These are phyloP conservation scores for Batillaria attramentaria DNA, from an alignment of 1,140 invertebrate species.

Conservation along the genomic window DNA sequence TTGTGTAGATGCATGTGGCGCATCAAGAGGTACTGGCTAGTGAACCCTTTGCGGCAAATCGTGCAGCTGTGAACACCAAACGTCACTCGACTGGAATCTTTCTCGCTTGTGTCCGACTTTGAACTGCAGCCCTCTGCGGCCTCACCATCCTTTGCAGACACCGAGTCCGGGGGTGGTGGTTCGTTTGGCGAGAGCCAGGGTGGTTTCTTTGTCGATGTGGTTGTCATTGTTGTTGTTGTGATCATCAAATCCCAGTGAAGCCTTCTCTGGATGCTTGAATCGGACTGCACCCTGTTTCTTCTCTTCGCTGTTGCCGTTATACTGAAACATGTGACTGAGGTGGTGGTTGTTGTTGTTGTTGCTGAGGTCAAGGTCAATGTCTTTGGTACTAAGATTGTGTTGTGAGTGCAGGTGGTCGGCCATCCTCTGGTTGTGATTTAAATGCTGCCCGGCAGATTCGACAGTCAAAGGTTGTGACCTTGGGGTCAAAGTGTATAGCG, in stretches of 20 bases:
- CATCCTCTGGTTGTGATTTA: slow-evolving; percentile 63
- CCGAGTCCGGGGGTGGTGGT: no score
- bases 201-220: slow-evolving; percentile 46
- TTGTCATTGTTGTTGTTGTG: slow-evolving; percentile 34
- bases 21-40: slow-evolving; percentile 96
- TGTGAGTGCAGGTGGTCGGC: slow-evolving; percentile 57
- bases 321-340: slow-evolving; percentile 19
- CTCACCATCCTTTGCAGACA: not conserved
- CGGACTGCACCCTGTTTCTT: not conserved
- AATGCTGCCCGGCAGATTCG: slow-evolving; percentile 67
- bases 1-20: slow-evolving; percentile 99
- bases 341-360: slow-evolving; percentile 32
- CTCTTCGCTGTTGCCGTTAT: not conserved
- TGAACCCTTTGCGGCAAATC: slow-evolving; percentile 98
- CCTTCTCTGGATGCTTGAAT: not conserved
- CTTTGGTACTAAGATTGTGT: slow-evolving; percentile 4
- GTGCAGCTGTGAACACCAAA: slow-evolving; percentile 79
- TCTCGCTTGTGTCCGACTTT: no score
- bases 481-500: slow-evolving; percentile 66
- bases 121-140: no score
- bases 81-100: no score
- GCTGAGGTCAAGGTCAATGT: slow-evolving; percentile 19
- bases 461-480: slow-evolving; percentile 66
- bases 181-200: not conserved
- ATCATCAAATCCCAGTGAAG: not conserved